Percentiles rank a stretch among this genome's conserved stretches.
Evolutionary conservation across 1,140 invertebrate species (phyloP).

Genomic region (Lepidurus arcticus): DNA sequence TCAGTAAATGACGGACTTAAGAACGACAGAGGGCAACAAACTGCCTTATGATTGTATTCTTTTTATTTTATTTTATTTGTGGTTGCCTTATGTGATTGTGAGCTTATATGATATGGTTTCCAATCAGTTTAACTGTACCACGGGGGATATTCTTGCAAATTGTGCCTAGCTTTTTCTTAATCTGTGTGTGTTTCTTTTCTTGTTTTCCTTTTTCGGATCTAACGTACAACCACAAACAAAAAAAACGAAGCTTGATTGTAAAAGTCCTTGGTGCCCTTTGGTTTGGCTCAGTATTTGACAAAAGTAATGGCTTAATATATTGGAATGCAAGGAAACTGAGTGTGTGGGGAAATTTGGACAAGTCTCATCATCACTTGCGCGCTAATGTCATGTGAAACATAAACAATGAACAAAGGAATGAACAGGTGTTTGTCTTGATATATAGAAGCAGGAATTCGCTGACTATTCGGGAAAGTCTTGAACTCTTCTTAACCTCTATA

Average conservation of each 20-base stretch:
- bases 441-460: neutral
- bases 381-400: neutral
- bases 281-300: slow-evolving; percentile 10
- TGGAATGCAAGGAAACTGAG: slow-evolving; percentile 15
- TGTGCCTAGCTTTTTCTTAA: slow-evolving; percentile 13
- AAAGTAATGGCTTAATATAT: slow-evolving; percentile 19
- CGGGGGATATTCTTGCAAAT: neutral
- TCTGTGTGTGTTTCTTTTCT: neutral
- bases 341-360: neutral
- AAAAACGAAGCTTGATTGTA: slow-evolving; percentile 14
- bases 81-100: neutral
- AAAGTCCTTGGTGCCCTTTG: slow-evolving; percentile 4
- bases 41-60: neutral
- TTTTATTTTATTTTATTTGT: neutral
- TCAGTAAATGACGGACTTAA: neutral
- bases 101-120: neutral
- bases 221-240: neutral
- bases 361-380: neutral
- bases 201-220: neutral
- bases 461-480: neutral
- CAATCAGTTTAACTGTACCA: neutral
- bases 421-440: neutral
- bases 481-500: neutral
- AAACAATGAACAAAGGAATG: neutral
- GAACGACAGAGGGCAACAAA: neutral